phyloP scores from a whole-genome alignment of 2,797 vertebrate genomes.

The Lophura swinhoii region DNA sequence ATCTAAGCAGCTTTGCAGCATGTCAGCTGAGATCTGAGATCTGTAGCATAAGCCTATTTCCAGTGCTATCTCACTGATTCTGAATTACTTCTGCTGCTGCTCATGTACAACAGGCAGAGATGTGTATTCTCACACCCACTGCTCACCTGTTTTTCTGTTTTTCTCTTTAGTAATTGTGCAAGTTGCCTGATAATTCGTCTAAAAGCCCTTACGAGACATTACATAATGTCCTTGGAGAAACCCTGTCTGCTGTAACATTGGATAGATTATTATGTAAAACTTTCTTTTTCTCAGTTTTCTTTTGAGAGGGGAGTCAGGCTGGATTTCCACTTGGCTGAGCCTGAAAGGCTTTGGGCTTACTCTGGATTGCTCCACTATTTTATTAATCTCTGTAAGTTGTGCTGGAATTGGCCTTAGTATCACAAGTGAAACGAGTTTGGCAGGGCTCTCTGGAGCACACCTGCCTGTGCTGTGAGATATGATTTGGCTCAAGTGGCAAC shows the following conservation, averaged over 20 bases:
- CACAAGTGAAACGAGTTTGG: slow-evolving; percentile 63
- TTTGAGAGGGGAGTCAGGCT: slow-evolving; percentile 53
- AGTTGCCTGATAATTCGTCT: slow-evolving; percentile 63
- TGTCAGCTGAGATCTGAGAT: background rate
- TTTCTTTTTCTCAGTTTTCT: slow-evolving; percentile 51
- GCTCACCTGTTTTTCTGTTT: slow-evolving; percentile 62
- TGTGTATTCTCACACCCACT: slow-evolving; percentile 41
- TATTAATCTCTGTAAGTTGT: slow-evolving; percentile 35
- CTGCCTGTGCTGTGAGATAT: background rate
- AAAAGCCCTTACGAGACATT: slow-evolving; percentile 54
- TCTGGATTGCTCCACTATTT: slow-evolving; percentile 41
- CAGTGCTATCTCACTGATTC: background rate
- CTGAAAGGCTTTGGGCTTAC: slow-evolving; percentile 56
- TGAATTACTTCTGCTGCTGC: background rate
- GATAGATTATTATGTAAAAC: slow-evolving; percentile 53
- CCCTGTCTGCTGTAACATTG: slow-evolving; percentile 52
- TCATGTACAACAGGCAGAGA: slow-evolving; percentile 21
- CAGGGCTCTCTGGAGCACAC: slow-evolving; percentile 51
- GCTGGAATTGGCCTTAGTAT: slow-evolving; percentile 28
- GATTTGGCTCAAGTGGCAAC: slow-evolving; percentile 47
- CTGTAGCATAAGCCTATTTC: background rate
- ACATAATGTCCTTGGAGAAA: slow-evolving; percentile 54
- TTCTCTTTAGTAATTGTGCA: slow-evolving; percentile 58
- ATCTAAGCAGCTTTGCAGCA: background rate
- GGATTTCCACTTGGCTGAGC: slow-evolving; percentile 68